Percentiles rank a stretch among this genome's conserved stretches.
phyloP scores from a whole-genome alignment of 92 coral and sea anemone genomes.

The Blastomussa wellsi region DNA sequence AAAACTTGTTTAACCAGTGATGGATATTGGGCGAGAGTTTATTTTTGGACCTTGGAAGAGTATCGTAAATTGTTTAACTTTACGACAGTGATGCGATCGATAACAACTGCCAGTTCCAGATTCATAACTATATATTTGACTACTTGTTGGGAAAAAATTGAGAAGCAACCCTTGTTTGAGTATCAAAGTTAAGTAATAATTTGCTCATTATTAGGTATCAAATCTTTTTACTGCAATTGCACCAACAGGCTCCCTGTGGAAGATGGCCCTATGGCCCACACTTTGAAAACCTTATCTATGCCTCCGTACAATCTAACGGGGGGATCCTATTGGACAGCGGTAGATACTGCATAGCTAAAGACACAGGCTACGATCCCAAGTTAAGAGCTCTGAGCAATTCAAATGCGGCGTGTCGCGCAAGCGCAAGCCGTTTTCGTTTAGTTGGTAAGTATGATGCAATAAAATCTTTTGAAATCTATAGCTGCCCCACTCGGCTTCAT shows the following conservation, averaged over 20 bases:
- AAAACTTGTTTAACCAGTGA: too few relatives aligned
- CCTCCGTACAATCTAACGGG: slow-evolving; percentile 25
- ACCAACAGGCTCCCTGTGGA: slow-evolving; percentile 26
- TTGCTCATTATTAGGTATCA: too few relatives aligned
- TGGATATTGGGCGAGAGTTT: too few relatives aligned
- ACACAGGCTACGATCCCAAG: slow-evolving; percentile 1
- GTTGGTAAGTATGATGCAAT: slow-evolving; percentile 13
- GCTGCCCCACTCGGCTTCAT: too few relatives aligned
- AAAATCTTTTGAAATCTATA: neutral
- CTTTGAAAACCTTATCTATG: slow-evolving; percentile 6
- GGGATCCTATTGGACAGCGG: neutral
- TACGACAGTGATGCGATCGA: too few relatives aligned
- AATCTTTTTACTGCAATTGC: slow-evolving; percentile 7
- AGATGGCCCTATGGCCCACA: neutral
- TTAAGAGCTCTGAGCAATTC: slow-evolving; percentile 16
- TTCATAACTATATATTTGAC: too few relatives aligned
- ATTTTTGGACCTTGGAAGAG: too few relatives aligned
- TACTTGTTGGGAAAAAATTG: too few relatives aligned
- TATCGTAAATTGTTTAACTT: too few relatives aligned
- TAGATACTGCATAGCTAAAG: slow-evolving; percentile 2
- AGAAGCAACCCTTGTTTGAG: neutral
- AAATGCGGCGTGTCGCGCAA: neutral
- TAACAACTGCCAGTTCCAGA: too few relatives aligned
- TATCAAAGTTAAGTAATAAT: neutral
- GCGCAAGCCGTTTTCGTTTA: slow-evolving; percentile 8